Evolutionary conservation across 2,797 vertebrate genomes (phyloP).

Genomic region (Sciurus vulgaris): DNA sequence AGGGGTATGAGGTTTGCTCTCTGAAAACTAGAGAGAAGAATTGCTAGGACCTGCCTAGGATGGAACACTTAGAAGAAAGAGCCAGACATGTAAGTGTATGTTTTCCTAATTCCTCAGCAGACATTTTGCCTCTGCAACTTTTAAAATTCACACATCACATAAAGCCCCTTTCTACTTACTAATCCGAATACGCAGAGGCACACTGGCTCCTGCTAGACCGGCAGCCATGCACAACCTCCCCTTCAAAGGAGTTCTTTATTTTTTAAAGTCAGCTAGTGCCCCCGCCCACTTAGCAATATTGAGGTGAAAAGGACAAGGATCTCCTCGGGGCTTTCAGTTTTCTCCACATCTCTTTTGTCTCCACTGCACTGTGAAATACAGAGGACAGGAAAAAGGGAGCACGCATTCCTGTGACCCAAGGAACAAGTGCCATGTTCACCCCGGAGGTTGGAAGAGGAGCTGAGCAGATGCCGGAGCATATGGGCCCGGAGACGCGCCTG

Average conservation of each 20-base stretch:
- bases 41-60: neutral
- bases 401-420: neutral
- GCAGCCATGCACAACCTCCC: neutral
- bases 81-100: too few relatives aligned
- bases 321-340: neutral
- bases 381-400: neutral
- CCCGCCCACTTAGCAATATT: neutral
- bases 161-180: neutral
- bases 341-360: neutral
- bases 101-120: neutral
- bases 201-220: neutral
- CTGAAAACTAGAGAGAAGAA: neutral
- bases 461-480: constrained; percentile 37
- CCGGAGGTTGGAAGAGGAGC: neutral
- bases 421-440: neutral
- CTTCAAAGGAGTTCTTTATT: neutral
- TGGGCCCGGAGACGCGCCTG: neutral
- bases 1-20: neutral
- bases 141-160: neutral
- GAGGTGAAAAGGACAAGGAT: neutral
- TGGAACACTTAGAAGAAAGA: neutral
- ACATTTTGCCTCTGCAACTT: neutral
- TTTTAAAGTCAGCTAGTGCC: neutral
- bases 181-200: neutral
- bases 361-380: neutral